A percentile compares a stretch with the other conserved stretches of the same genome.
Conservation (phyloP, 2,113 vertebrate genomes). For the Tragelaphus imberbis region DNA sequence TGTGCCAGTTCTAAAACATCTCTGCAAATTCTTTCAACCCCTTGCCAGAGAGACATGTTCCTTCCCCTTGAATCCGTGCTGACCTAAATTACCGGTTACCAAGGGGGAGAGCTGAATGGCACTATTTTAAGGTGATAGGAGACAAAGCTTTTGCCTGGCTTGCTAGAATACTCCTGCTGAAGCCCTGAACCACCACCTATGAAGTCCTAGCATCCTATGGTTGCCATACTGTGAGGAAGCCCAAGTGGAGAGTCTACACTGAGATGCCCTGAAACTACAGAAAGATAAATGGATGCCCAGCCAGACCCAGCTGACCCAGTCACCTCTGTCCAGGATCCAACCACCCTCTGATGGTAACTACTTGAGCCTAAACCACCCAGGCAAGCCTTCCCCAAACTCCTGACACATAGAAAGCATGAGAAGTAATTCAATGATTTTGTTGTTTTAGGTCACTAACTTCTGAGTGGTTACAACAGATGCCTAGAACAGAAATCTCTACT, state of each 20-base stretch:
- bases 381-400: neutral
- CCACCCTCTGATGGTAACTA: neutral
- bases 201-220: neutral
- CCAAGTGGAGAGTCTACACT: accelerated
- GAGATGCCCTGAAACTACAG: neutral
- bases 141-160: neutral
- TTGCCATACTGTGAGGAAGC: neutral
- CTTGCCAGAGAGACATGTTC: neutral
- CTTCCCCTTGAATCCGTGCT: neutral
- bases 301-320: neutral
- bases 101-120: neutral
- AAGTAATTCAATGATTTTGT: neutral
- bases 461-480: neutral
- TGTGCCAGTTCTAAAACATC: neutral
- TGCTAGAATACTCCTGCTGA: neutral
- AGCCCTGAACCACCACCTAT: neutral
- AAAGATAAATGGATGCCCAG: neutral
- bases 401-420: neutral
- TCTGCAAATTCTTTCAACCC: neutral
- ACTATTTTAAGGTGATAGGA: neutral
- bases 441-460: neutral
- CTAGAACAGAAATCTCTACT: neutral
- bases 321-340: neutral
- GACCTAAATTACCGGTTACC: neutral
- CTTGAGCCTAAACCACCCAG: neutral